Evolutionary conservation across 2,888 invertebrate genomes (phyloP).

Genomic region (Tillus elongatus): DNA sequence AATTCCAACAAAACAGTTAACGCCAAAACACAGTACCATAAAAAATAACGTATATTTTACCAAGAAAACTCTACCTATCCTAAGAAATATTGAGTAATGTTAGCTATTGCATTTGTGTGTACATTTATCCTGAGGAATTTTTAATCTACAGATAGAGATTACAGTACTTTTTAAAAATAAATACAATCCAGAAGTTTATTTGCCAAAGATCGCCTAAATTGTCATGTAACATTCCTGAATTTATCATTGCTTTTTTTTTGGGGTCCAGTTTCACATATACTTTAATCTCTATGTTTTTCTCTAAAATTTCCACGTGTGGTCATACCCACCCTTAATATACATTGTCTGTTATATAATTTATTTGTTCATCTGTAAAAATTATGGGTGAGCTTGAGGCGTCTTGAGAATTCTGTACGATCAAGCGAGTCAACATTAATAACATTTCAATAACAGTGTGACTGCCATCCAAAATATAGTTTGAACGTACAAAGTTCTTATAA

Average conservation of each 20-base stretch:
- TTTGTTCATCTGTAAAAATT: no score
- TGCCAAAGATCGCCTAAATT: conserved; percentile 1
- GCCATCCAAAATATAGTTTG: background rate
- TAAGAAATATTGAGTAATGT: conserved; percentile 27
- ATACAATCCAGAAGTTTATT: conserved; percentile 2
- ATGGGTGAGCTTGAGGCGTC: no score
- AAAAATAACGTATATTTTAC: background rate
- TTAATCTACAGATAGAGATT: conserved; percentile 37
- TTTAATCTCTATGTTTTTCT: conserved; percentile 35
- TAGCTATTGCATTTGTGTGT: conserved; percentile 38
- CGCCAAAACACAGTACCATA: conserved; percentile 3
- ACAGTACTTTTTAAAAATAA: conserved; percentile 24
- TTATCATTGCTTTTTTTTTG: background rate
- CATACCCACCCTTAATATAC: no score
- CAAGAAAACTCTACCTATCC: conserved; percentile 20
- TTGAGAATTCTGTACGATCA: background rate
- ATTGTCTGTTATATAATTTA: no score
- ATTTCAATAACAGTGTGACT: background rate
- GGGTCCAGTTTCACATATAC: conserved; percentile 21
- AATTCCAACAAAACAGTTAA: conserved; percentile 3
- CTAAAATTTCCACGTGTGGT: conserved; percentile 15
- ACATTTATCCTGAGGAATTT: conserved; percentile 39
- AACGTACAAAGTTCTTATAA: background rate
- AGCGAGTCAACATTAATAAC: conserved; percentile 1
- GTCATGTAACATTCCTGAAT: background rate